Percentiles rank a stretch among this genome's conserved stretches.
These are phyloP conservation scores for Hypothenemus hampei DNA, from an alignment of 1,140 invertebrate genomes.

Conservation along the genomic window DNA sequence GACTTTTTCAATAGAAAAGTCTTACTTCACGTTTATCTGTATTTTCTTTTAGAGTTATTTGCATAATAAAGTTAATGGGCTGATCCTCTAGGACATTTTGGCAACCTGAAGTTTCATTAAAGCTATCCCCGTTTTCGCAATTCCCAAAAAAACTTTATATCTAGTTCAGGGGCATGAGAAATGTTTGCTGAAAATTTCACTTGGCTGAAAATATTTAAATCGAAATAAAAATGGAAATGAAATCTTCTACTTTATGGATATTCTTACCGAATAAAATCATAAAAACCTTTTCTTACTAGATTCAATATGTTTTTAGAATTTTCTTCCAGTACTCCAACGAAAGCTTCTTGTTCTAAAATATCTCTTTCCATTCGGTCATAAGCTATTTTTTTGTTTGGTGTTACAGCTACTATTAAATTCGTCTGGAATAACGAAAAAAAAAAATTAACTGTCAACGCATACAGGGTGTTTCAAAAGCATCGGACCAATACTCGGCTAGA, in stretches of 20 bases:
- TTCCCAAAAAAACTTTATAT: slow-evolving; percentile 54
- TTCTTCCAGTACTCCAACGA: slow-evolving; percentile 53
- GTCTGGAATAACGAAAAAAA: too few species aligned
- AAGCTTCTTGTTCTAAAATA: slow-evolving; percentile 50
- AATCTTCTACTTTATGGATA: neutral
- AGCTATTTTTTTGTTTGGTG: slow-evolving; percentile 47
- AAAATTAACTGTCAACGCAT: too few species aligned
- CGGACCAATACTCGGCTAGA: too few species aligned
- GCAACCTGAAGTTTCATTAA: slow-evolving; percentile 48
- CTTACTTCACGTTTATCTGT: slow-evolving; percentile 27
- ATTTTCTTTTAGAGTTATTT: slow-evolving; percentile 51
- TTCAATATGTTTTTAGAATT: slow-evolving; percentile 59
- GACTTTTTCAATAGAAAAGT: neutral
- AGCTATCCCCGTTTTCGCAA: slow-evolving; percentile 49
- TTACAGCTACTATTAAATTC: slow-evolving; percentile 58
- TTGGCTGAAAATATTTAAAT: slow-evolving; percentile 50
- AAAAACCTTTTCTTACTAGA: slow-evolving; percentile 47
- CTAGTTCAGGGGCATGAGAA: slow-evolving; percentile 42
- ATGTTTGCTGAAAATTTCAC: slow-evolving; percentile 54
- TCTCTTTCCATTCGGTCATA: slow-evolving; percentile 52
- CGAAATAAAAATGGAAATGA: too few species aligned
- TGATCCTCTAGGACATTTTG: slow-evolving; percentile 52
- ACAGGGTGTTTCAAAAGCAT: too few species aligned
- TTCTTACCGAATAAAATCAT: slow-evolving; percentile 15
- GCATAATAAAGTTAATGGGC: slow-evolving; percentile 53